Base-by-base conservation (phyloP, 92 coral and sea anemone genomes). In the Paramuricea clavata region DNA sequence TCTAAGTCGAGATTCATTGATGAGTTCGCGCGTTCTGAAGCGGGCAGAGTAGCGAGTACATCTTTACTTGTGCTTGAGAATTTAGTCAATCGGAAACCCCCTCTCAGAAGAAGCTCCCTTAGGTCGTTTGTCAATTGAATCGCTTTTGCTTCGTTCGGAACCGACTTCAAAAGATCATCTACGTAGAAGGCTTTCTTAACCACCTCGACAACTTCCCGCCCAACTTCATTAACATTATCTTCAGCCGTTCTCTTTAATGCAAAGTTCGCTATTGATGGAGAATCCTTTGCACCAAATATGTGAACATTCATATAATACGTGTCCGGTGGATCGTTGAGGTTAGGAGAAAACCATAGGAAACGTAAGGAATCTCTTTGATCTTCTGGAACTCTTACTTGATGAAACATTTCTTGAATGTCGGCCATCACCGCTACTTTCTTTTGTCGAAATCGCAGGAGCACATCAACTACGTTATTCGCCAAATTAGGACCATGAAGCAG, bases 21-120 rank as follows among this genome's bases (percentile, higher is more conserved):
- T 7, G n/a, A 7, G 13, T 61, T 77, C 70, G 86, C 86, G 47
- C 81, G 52, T 69, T 87, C 86, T 33, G 39, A 75, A 16, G 78
- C 82, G 41, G 92, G 89, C 26, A 90, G 36, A 11, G 81, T 61
- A 23, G 90, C 73, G 49, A 65, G 86, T 41, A 76, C 83, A 57
- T 17, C 19, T 23, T 6, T 75, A 17, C 62, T 75, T 5, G 32
- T 35, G 26, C 61, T 43, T 1, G 44, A 6, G 26, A 19, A 75
- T 49, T 44, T 75, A 15, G 61, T 43, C 22, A 73, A 73, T 12
- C 56, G 52, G 76, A 69, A 69, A 4, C 76, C 76, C 8, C 54
- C 78, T 15, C 44, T 35, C 47, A 0, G 31, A 22, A 73, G 30
- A 35, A 73, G 54, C 11, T 73, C 31, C 27, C 43, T n/a, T 26